Evolutionary conservation across 2,888 invertebrate genomes (phyloP).

Genomic region (Epicampocera succincta): DNA sequence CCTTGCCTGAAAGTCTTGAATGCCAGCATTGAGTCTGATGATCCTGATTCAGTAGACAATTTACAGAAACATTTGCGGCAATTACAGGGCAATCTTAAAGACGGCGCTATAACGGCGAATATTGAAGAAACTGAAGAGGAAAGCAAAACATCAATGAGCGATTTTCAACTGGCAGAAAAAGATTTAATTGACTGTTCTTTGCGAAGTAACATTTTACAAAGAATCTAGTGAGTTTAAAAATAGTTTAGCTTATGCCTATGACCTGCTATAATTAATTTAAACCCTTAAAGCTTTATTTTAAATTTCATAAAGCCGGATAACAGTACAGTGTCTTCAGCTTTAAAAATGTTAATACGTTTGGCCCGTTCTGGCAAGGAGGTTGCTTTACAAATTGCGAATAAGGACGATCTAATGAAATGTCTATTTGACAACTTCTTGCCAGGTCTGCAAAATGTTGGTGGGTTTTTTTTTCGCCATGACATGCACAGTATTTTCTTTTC

Average conservation of each 20-base stretch:
- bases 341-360: slow-evolving; percentile 91
- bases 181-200: slow-evolving; percentile 89
- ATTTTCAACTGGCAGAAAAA: slow-evolving; percentile 92
- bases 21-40: slow-evolving; percentile 72
- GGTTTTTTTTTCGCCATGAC: slow-evolving; percentile 41
- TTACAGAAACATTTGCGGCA: slow-evolving; percentile 83
- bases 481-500: not conserved
- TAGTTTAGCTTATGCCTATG: not conserved
- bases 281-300: slow-evolving; percentile 86
- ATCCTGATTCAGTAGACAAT: slow-evolving; percentile 82
- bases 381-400: slow-evolving; percentile 85
- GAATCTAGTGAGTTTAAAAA: slow-evolving; percentile 83
- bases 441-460: slow-evolving; percentile 73
- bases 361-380: slow-evolving; percentile 89
- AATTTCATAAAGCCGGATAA: slow-evolving; percentile 87
- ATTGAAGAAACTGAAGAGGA: slow-evolving; percentile 79
- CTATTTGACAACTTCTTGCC: slow-evolving; percentile 84
- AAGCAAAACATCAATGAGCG: slow-evolving; percentile 88
- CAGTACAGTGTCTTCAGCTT: slow-evolving; percentile 87
- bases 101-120: slow-evolving; percentile 73
- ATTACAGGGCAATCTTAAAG: slow-evolving; percentile 71
- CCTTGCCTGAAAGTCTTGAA: slow-evolving; percentile 83
- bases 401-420: slow-evolving; percentile 85
- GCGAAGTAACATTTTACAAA: slow-evolving; percentile 88
- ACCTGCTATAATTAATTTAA: not conserved